A percentile compares a stretch with the other conserved stretches of the same genome.
These are phyloP conservation scores for Diorhabda elongata DNA, from an alignment of 1,140 invertebrate species.

Conservation along the genomic window DNA sequence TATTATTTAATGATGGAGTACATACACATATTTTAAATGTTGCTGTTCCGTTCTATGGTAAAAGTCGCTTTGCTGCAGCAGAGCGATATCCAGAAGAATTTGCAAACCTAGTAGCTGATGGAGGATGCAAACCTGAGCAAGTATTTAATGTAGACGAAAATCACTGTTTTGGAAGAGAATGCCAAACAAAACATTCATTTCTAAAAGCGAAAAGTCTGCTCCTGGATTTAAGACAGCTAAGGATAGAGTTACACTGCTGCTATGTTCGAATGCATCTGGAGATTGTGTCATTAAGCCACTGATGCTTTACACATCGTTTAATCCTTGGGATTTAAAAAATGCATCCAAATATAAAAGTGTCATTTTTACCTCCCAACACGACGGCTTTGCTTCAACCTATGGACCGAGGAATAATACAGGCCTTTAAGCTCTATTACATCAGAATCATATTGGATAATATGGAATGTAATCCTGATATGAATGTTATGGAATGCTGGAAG, in stretches of 20 bases:
- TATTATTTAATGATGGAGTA: no score
- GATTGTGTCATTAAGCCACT: constrained; percentile 23
- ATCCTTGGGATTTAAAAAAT: constrained; percentile 27
- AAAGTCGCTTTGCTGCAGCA: constrained; percentile 12
- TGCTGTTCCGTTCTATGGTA: no score
- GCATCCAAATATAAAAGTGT: constrained; percentile 27
- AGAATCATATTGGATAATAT: constrained; percentile 21
- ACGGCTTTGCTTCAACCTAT: constrained; percentile 45
- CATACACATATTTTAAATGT: no score
- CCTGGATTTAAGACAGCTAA: constrained; percentile 48
- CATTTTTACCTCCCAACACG: constrained; percentile 41
- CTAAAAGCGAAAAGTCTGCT: constrained; percentile 43
- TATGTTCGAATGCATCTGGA: constrained; percentile 20
- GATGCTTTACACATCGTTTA: constrained; percentile 25
- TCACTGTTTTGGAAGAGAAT: constrained; percentile 21
- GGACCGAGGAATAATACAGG: constrained; percentile 43
- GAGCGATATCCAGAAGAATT: constrained; percentile 28
- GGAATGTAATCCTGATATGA: constrained; percentile 20
- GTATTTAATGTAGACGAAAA: constrained; percentile 24
- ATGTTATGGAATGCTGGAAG: constrained; percentile 27
- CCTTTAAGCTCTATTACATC: constrained; percentile 44
- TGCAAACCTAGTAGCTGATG: constrained; percentile 14
- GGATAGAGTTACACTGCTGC: constrained; percentile 34
- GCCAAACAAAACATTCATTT: constrained; percentile 45
- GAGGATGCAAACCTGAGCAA: constrained; percentile 30